Evolutionary conservation across 2,113 vertebrate genomes (phyloP).

Genomic region (Osmerus eperlanus): DNA sequence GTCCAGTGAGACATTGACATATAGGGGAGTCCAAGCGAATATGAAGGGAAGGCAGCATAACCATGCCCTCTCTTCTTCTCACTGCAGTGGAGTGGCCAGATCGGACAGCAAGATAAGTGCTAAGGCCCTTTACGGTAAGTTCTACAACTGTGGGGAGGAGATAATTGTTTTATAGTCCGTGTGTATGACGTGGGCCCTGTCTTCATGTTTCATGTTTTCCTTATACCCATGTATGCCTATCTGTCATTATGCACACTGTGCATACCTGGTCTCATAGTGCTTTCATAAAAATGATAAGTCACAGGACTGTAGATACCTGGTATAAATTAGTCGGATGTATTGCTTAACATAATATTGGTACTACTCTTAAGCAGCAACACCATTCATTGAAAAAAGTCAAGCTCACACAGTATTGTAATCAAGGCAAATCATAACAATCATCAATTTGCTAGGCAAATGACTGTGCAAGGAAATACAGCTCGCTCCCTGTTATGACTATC

Average conservation of each 20-base stretch:
- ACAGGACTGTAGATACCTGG: background rate
- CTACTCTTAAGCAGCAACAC: background rate
- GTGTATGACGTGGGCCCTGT: slow-evolving; percentile 1
- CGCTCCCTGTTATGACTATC: slow-evolving; percentile 26
- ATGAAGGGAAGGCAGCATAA: slow-evolving; percentile 71
- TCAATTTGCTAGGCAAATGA: slow-evolving; percentile 58
- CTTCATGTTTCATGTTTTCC: no score
- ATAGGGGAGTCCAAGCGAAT: slow-evolving; percentile 22
- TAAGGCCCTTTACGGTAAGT: slow-evolving; percentile 77
- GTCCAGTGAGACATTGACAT: slow-evolving; percentile 23
- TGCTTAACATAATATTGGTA: background rate
- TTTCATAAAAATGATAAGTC: background rate
- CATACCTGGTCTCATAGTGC: background rate
- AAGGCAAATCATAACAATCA: slow-evolving; percentile 41
- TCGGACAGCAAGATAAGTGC: slow-evolving; percentile 79
- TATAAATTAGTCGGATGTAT: background rate
- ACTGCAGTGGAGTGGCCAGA: slow-evolving; percentile 74
- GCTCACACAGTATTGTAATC: slow-evolving; percentile 22
- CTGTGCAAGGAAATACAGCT: slow-evolving; percentile 29
- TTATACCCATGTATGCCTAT: slow-evolving; percentile 4
- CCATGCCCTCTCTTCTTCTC: slow-evolving; percentile 55
- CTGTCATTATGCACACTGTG: slow-evolving; percentile 17
- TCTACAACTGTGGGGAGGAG: background rate
- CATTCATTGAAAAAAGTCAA: background rate
- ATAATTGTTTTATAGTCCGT: background rate